A percentile compares a stretch with the other conserved stretches of the same genome.
phyloP scores from a whole-genome alignment of 2,888 invertebrate genomes.

The Branchinecta sandiegonensis region DNA sequence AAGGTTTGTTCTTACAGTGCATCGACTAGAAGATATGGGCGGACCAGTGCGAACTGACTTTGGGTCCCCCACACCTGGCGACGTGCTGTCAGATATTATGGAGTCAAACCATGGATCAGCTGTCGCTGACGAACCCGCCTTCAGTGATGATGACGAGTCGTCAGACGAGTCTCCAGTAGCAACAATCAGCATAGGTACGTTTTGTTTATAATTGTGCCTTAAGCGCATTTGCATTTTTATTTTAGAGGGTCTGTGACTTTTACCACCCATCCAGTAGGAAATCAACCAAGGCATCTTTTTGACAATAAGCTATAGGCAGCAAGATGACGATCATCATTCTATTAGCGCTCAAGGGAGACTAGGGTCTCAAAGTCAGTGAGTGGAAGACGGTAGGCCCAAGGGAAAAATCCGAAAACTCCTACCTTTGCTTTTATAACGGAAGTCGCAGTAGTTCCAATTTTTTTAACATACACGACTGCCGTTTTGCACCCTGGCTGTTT shows the following conservation, averaged over 20 bases:
- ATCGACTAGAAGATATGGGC: slow-evolving; percentile 8
- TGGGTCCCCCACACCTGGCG: not conserved
- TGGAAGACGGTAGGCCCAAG: too few species aligned
- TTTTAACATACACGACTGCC: not conserved
- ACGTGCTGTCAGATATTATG: not conserved
- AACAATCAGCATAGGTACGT: not conserved
- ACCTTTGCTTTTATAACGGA: too few species aligned
- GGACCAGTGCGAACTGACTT: not conserved
- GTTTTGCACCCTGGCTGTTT: too few species aligned
- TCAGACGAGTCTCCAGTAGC: slow-evolving; percentile 17
- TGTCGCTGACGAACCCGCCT: slow-evolving; percentile 19
- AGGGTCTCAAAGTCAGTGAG: too few species aligned
- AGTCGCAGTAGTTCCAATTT: not conserved
- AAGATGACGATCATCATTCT: too few species aligned
- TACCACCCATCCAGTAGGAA: too few species aligned
- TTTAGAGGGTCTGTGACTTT: slow-evolving; percentile 6
- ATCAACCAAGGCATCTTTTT: too few species aligned
- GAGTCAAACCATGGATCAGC: slow-evolving; percentile 20
- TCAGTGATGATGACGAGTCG: slow-evolving; percentile 22
- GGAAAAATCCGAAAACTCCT: too few species aligned
- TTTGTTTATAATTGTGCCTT: not conserved
- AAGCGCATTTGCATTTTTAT: not conserved
- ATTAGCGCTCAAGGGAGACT: too few species aligned
- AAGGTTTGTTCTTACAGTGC: not conserved
- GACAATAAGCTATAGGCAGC: too few species aligned